Percentiles rank a stretch among this genome's conserved stretches.
phyloP scores from a whole-genome alignment of 2,888 invertebrate genomes.

The Cyclophora punctaria region DNA sequence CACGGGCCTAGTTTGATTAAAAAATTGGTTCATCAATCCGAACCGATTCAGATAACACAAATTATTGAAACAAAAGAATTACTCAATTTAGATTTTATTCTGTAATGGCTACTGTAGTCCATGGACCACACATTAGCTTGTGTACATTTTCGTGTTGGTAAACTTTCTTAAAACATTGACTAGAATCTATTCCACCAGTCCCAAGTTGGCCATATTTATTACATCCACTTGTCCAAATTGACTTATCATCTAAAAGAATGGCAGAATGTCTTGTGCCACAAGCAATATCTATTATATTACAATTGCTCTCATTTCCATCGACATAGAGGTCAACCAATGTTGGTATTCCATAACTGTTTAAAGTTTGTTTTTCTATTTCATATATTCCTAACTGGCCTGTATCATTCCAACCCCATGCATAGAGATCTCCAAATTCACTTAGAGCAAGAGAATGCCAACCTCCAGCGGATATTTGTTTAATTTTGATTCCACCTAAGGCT shows the following conservation, averaged over 20 bases:
- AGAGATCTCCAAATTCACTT: slow-evolving; percentile 87
- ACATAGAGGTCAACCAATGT: slow-evolving; percentile 52
- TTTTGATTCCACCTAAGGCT: slow-evolving; percentile 83
- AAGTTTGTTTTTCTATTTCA: slow-evolving; percentile 32
- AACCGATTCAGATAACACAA: too few species aligned
- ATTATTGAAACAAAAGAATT: too few species aligned
- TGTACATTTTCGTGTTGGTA: slow-evolving; percentile 9
- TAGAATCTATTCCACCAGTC: slow-evolving; percentile 20
- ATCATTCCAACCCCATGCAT: slow-evolving; percentile 94
- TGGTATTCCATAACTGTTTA: slow-evolving; percentile 46
- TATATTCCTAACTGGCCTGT: slow-evolving; percentile 86
- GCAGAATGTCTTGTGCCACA: slow-evolving; percentile 88
- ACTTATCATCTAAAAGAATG: slow-evolving; percentile 78
- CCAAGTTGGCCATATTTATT: slow-evolving; percentile 89
- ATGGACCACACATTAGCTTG: slow-evolving; percentile 47
- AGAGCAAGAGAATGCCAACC: slow-evolving; percentile 92
- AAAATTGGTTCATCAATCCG: too few species aligned
- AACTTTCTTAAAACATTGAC: slow-evolving; percentile 19
- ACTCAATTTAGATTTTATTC: slow-evolving; percentile 1
- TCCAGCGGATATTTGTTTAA: slow-evolving; percentile 82
- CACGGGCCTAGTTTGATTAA: too few species aligned
- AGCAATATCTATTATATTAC: slow-evolving; percentile 75
- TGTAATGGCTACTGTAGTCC: slow-evolving; percentile 45
- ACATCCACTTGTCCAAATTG: slow-evolving; percentile 85
- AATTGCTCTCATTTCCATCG: slow-evolving; percentile 55